phyloP scores from a whole-genome alignment of 2,113 vertebrate genomes.

The Pseudorectes ferrugineus region DNA sequence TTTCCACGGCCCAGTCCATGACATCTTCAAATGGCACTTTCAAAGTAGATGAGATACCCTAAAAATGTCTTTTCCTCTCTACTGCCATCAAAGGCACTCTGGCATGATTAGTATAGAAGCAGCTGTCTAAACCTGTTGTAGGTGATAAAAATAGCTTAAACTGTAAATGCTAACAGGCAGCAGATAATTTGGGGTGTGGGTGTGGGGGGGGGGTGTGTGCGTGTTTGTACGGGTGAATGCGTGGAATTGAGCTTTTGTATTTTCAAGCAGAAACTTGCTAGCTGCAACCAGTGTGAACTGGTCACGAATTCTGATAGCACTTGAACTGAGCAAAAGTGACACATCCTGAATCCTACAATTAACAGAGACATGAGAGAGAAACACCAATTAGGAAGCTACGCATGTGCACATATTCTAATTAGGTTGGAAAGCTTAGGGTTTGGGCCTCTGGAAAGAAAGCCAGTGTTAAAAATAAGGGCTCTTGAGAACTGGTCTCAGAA shows the following conservation, averaged over 20 bases:
- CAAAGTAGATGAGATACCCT: background rate
- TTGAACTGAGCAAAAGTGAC: background rate
- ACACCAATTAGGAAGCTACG: background rate
- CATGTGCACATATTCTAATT: background rate
- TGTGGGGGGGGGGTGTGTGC: no score
- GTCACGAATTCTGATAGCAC: background rate
- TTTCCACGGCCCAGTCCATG: background rate
- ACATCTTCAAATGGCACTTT: background rate
- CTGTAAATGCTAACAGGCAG: background rate
- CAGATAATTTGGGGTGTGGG: background rate
- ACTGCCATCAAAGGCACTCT: background rate
- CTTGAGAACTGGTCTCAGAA: background rate
- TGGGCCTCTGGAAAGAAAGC: background rate
- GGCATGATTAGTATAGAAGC: background rate
- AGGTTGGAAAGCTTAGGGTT: background rate
- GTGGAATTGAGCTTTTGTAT: background rate
- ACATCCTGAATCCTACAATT: background rate
- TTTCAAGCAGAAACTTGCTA: background rate
- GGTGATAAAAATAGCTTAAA: background rate
- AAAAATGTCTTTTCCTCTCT: background rate
- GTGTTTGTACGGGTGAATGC: accelerated
- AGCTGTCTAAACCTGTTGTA: background rate
- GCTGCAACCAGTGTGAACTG: background rate
- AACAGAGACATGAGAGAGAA: background rate
- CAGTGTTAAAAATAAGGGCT: background rate